phyloP scores from a whole-genome alignment of 2,797 vertebrate genomes.

The Ceryle rudis region DNA sequence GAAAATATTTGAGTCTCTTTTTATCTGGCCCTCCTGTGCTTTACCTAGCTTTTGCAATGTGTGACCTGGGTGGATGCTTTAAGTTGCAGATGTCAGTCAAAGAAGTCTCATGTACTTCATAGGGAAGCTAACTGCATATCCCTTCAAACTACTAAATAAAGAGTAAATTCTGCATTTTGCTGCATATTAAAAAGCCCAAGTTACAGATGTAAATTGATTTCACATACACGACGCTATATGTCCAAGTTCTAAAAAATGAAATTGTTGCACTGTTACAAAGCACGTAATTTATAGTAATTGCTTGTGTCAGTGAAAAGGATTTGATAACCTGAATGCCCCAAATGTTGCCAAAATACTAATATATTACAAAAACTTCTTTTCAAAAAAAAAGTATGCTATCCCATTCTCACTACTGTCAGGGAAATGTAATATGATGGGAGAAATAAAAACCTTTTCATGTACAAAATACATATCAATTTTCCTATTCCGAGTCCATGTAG shows the following conservation, averaged over 20 bases:
- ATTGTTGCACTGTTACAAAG: not conserved
- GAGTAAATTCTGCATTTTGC: not conserved
- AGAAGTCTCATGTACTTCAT: not conserved
- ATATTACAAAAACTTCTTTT: not conserved
- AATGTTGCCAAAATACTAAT: not conserved
- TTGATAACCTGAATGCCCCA: not conserved
- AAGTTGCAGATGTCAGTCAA: not conserved
- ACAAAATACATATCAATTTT: not conserved
- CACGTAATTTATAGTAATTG: not conserved
- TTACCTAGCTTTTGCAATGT: not conserved
- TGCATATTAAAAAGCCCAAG: not conserved
- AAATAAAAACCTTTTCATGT: not conserved
- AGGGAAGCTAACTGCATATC: not conserved
- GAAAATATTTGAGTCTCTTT: conserved; percentile 1
- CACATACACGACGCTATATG: not conserved
- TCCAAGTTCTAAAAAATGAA: not conserved
- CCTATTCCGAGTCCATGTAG: not conserved
- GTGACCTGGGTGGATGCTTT: not conserved
- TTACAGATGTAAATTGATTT: not conserved
- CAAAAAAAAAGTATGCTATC: not conserved
- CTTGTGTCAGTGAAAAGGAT: not conserved
- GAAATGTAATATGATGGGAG: not conserved
- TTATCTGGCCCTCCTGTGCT: not conserved
- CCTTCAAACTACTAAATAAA: not conserved
- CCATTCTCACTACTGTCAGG: not conserved